Conservation (phyloP, 2,797 vertebrate species). For the Syngnathus rostellatus region DNA sequence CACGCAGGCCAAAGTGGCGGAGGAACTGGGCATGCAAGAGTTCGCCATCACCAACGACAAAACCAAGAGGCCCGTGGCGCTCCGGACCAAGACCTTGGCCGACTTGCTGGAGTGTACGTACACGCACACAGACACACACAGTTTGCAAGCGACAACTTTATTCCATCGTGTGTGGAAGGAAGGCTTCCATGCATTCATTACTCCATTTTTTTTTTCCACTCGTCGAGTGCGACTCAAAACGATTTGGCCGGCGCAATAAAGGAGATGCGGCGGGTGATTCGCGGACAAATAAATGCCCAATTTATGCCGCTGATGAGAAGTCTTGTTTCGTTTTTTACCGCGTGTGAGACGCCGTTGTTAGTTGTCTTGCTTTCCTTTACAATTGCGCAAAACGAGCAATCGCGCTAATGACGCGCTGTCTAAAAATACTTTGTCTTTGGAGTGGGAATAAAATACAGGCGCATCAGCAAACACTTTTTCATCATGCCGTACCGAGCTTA, state of each 20-base stretch:
- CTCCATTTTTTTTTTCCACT: background rate
- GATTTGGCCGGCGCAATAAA: constrained; percentile 5
- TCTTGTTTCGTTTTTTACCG: background rate
- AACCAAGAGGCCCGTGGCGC: constrained; percentile 87
- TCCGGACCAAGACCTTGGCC: constrained; percentile 92
- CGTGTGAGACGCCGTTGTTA: background rate
- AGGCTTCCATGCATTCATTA: background rate
- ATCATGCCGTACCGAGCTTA: background rate
- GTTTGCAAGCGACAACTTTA: background rate
- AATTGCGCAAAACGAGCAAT: background rate
- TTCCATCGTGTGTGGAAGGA: background rate
- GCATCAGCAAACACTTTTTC: background rate
- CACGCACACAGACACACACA: background rate
- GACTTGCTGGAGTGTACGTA: constrained; percentile 93
- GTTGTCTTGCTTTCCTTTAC: background rate
- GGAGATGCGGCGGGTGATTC: background rate
- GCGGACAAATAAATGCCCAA: background rate
- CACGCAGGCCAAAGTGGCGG: constrained; percentile 95
- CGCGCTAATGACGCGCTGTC: background rate
- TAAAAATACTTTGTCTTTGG: constrained; percentile 1
- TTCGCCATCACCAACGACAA: constrained; percentile 98
- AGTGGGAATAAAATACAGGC: no score
- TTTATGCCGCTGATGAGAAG: background rate
- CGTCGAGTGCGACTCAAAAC: background rate
- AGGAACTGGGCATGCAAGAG: constrained; percentile 97